These are phyloP conservation scores for Notolabrus celidotus DNA, from an alignment of 2,797 vertebrate genomes.

Conservation along the genomic window DNA sequence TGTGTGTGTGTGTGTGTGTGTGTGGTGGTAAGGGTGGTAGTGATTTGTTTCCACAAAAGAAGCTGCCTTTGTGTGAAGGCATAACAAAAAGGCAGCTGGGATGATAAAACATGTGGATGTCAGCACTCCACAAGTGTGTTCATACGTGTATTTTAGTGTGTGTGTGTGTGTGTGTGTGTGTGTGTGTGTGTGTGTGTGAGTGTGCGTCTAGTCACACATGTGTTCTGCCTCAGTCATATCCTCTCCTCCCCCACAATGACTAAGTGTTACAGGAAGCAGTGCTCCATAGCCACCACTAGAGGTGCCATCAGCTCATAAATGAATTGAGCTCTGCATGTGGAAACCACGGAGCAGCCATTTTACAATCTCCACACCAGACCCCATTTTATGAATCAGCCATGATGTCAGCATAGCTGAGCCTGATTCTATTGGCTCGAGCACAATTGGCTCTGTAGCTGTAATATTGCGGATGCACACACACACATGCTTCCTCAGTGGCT, in stretches of 20 bases:
- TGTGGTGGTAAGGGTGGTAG: slow-evolving; percentile 20
- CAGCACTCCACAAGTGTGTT: slow-evolving; percentile 37
- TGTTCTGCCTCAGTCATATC: slow-evolving; percentile 59
- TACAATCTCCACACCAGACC: slow-evolving; percentile 80
- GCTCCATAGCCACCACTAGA: slow-evolving; percentile 59
- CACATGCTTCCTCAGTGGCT: slow-evolving; percentile 27
- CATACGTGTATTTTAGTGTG: slow-evolving; percentile 10
- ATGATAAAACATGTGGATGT: slow-evolving; percentile 59
- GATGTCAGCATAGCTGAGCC: slow-evolving; percentile 66
- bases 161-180: slow-evolving; percentile 21
- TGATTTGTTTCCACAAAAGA: slow-evolving; percentile 51
- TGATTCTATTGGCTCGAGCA: slow-evolving; percentile 72
- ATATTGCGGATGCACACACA: slow-evolving; percentile 28
- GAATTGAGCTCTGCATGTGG: slow-evolving; percentile 57
- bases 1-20: slow-evolving; percentile 10
- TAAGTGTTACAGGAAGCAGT: slow-evolving; percentile 54
- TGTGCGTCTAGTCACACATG: slow-evolving; percentile 34
- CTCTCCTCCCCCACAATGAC: slow-evolving; percentile 77
- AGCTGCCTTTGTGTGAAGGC: slow-evolving; percentile 33
- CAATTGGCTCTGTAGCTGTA: slow-evolving; percentile 42
- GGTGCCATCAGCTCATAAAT: slow-evolving; percentile 81
- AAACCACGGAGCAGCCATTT: slow-evolving; percentile 85
- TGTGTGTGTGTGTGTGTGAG: slow-evolving; percentile 17
- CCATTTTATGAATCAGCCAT: slow-evolving; percentile 93
- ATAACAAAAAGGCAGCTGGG: slow-evolving; percentile 53